These are phyloP conservation scores for Karalla daura DNA, from an alignment of 2,797 vertebrate genomes.

Conservation along the genomic window DNA sequence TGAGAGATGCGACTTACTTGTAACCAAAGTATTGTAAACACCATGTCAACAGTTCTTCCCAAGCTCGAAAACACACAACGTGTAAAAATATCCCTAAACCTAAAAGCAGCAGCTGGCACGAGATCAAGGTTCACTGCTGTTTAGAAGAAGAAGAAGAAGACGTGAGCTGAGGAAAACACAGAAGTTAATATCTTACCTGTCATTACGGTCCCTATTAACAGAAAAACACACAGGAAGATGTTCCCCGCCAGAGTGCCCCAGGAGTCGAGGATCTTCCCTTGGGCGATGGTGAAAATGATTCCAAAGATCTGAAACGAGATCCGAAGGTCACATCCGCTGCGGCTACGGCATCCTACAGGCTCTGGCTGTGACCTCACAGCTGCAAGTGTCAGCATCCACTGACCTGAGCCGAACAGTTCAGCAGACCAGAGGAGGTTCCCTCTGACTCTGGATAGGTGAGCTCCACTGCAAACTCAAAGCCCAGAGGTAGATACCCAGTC, in stretches of 20 bases:
- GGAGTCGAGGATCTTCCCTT: conserved; percentile 91
- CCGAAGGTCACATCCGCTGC: not conserved
- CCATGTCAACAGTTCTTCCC: not conserved
- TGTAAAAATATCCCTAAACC: not conserved
- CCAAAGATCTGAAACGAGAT: conserved; percentile 90
- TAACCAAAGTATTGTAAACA: not conserved
- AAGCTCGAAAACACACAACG: not conserved
- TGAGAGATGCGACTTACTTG: not conserved
- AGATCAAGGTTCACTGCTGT: conserved; percentile 12
- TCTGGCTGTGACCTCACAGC: not conserved
- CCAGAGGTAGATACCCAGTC: conserved; percentile 96
- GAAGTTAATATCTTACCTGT: conserved; percentile 82
- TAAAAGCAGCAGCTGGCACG: not conserved
- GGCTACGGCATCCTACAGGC: not conserved
- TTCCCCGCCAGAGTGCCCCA: conserved; percentile 89
- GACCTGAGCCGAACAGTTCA: conserved; percentile 97
- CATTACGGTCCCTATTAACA: conserved; percentile 86
- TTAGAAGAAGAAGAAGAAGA: not conserved
- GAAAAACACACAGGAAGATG: conserved; percentile 90
- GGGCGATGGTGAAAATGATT: conserved; percentile 93
- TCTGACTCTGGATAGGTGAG: conserved; percentile 96
- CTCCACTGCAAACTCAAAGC: conserved; percentile 97
- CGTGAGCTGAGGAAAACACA: not conserved
- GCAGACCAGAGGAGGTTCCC: conserved; percentile 94
- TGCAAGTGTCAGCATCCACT: not conserved